A percentile compares a stretch with the other conserved stretches of the same genome.
phyloP scores from a whole-genome alignment of 2,113 vertebrate species.

The Lasiurus cinereus region DNA sequence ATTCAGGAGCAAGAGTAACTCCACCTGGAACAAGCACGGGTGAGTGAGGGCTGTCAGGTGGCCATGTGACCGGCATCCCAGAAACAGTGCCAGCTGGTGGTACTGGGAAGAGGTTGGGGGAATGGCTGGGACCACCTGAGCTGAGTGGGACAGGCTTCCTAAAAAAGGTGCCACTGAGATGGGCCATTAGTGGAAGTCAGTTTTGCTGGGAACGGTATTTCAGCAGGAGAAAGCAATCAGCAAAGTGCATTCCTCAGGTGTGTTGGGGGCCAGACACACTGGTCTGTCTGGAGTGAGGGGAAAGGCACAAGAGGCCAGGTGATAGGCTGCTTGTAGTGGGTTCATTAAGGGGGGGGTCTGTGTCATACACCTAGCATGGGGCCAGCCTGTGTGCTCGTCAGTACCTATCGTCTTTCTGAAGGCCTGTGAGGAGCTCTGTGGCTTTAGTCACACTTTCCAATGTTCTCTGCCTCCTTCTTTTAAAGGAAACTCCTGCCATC shows the following conservation, averaged over 20 bases:
- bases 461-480: background rate
- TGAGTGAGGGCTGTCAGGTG: conserved; percentile 69
- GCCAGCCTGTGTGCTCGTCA: background rate
- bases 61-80: fast-evolving
- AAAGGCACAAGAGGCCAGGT: fast-evolving
- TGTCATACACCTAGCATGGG: fast-evolving
- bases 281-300: background rate
- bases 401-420: background rate
- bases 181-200: background rate
- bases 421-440: background rate
- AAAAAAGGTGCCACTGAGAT: background rate
- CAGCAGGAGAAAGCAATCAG: background rate
- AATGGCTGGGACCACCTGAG: too few relatives aligned
- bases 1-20: conserved; percentile 3
- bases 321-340: fast-evolving
- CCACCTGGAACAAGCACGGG: background rate
- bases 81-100: fast-evolving
- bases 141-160: background rate
- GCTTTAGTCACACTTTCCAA: too few relatives aligned
- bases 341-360: fast-evolving
- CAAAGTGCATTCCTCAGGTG: background rate
- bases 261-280: background rate
- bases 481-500: background rate
- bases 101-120: fast-evolving
- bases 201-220: background rate